A percentile compares a stretch with the other conserved stretches of the same genome.
Conservation (phyloP, 2,113 vertebrate species). For the Archocentrus centrarchus region DNA sequence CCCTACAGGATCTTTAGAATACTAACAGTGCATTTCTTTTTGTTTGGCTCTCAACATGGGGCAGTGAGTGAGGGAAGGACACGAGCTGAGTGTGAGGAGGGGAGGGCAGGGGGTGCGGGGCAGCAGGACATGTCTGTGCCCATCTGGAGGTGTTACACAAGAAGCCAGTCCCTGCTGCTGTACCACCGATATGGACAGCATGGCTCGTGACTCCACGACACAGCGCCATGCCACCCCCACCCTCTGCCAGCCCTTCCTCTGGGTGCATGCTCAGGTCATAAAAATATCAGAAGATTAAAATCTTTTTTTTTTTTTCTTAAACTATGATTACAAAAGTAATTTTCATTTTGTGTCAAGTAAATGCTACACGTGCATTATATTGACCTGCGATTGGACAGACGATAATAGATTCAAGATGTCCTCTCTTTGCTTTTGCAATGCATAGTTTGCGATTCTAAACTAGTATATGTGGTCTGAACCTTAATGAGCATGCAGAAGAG, state of each 20-base stretch:
- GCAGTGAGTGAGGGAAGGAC: conserved; percentile 53
- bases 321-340: conserved; percentile 73
- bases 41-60: conserved; percentile 69
- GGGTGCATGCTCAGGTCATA: conserved; percentile 75
- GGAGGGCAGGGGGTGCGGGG: conserved; percentile 31
- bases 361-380: conserved; percentile 77
- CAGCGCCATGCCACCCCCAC: conserved; percentile 2
- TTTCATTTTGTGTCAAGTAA: conserved; percentile 65
- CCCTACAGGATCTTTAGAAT: conserved; percentile 55
- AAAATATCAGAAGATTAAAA: conserved; percentile 66
- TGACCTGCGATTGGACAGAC: conserved; percentile 67
- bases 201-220: conserved; percentile 14
- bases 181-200: conserved; percentile 48
- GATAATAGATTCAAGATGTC: conserved; percentile 43
- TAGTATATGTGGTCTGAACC: conserved; percentile 73
- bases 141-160: conserved; percentile 58
- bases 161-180: conserved; percentile 49
- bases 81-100: conserved; percentile 51
- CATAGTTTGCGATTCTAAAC: conserved; percentile 80
- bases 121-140: conserved; percentile 38
- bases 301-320: conserved; percentile 40
- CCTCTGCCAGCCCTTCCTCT: conserved; percentile 44
- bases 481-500: conserved; percentile 79
- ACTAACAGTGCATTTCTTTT: conserved; percentile 74
- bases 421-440: conserved; percentile 76